Percentiles rank a stretch among this genome's conserved stretches.
phyloP scores from a whole-genome alignment of 2,113 vertebrate genomes.

The Podocnemis expansa region DNA sequence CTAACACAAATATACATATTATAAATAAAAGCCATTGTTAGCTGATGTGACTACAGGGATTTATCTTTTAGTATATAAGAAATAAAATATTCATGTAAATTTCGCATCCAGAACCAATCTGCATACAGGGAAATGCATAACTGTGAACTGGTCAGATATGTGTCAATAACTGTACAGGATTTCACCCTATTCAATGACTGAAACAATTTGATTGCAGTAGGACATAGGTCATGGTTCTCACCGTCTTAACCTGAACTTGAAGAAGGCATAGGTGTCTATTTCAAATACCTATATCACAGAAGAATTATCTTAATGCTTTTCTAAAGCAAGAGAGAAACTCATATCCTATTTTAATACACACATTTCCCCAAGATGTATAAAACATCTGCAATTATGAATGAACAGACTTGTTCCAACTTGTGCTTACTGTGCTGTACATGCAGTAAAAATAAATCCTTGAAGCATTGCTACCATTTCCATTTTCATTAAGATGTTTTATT shows the following conservation, averaged over 20 bases:
- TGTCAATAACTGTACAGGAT: not conserved
- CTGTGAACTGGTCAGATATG: not conserved
- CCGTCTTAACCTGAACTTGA: conserved; percentile 22
- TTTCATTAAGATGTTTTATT: conserved; percentile 57
- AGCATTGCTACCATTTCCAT: conserved; percentile 54
- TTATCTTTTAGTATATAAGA: not conserved
- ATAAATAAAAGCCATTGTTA: not conserved
- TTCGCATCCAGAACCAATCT: not conserved
- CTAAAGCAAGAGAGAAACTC: conserved; percentile 20
- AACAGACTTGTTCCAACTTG: conserved; percentile 54
- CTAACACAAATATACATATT: not conserved
- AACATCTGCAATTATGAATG: conserved; percentile 66
- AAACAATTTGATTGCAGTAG: conserved; percentile 14
- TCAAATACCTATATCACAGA: conserved; percentile 36
- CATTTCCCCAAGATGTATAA: conserved; percentile 64
- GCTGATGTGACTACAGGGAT: not conserved
- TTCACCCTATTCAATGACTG: not conserved
- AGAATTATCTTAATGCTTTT: conserved; percentile 23
- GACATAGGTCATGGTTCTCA: not conserved
- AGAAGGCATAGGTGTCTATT: not conserved
- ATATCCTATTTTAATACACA: conserved; percentile 14
- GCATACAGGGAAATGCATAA: not conserved
- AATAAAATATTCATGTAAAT: not conserved
- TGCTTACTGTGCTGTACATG: conserved; percentile 41
- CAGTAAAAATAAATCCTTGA: conserved; percentile 71